These are phyloP conservation scores for Sarcophaga variegata DNA, from an alignment of 2,888 invertebrate genomes.

Conservation along the genomic window DNA sequence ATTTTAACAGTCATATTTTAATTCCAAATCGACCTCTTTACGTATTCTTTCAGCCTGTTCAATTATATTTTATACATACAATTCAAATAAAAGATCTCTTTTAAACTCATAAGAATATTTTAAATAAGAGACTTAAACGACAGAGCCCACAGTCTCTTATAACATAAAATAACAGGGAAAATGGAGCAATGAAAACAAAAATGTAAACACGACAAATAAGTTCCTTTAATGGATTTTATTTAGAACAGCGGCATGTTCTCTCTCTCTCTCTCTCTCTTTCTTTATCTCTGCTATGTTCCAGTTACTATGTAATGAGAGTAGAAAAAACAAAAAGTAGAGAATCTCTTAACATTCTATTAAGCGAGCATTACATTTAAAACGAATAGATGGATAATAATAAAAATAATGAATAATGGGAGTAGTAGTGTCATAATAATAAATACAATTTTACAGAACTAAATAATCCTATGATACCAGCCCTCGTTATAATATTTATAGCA, in stretches of 20 bases:
- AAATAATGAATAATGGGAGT: too few species aligned
- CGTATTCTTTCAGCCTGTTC: conserved; percentile 74
- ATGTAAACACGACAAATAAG: not conserved
- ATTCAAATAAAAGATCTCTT: conserved; percentile 74
- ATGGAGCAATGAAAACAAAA: not conserved
- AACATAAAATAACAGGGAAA: conserved; percentile 29
- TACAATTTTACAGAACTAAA: too few species aligned
- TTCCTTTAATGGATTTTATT: not conserved
- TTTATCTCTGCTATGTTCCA: too few species aligned
- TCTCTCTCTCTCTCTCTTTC: too few species aligned
- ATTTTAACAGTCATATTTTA: conserved; percentile 58
- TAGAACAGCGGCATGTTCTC: too few species aligned
- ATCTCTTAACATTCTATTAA: not conserved
- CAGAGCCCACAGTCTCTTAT: conserved; percentile 51
- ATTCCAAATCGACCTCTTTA: not conserved
- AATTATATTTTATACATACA: conserved; percentile 80
- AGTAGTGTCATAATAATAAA: too few species aligned
- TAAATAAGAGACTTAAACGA: conserved; percentile 51
- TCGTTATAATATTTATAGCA: too few species aligned
- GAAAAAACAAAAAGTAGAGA: not conserved
- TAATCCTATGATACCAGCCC: too few species aligned
- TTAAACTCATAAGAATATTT: conserved; percentile 59
- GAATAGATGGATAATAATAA: too few species aligned
- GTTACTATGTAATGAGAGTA: not conserved
- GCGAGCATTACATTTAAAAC: too few species aligned